These are phyloP conservation scores for Acrobasis suavella DNA, from an alignment of 2,888 invertebrate species.

Conservation along the genomic window DNA sequence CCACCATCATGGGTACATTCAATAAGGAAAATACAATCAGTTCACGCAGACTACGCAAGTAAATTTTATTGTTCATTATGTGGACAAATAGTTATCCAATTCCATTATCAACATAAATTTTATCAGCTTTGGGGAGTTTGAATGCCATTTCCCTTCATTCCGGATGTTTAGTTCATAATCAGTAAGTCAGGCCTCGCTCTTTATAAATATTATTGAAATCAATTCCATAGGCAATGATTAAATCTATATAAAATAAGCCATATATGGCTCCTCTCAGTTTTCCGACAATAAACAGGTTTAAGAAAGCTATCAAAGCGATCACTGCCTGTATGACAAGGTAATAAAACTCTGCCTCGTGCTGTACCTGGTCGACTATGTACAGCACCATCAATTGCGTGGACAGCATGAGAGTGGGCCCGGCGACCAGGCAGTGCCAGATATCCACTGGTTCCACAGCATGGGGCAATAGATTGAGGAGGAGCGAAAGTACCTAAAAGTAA, in stretches of 20 bases:
- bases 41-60: slow-evolving; percentile 26
- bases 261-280: slow-evolving; percentile 63
- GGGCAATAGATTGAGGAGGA: slow-evolving; percentile 70
- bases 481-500: slow-evolving; percentile 76
- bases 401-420: slow-evolving; percentile 70
- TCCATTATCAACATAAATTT: slow-evolving; percentile 17
- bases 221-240: slow-evolving; percentile 63
- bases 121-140: slow-evolving; percentile 22
- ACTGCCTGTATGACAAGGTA: slow-evolving; percentile 54
- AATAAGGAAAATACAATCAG: slow-evolving; percentile 35
- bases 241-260: slow-evolving; percentile 66
- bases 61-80: slow-evolving; percentile 12
- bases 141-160: slow-evolving; percentile 2
- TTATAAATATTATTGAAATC: slow-evolving; percentile 62
- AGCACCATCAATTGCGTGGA: slow-evolving; percentile 65
- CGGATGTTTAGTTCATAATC: slow-evolving; percentile 27
- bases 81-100: slow-evolving; percentile 13
- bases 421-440: slow-evolving; percentile 59
- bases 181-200: slow-evolving; percentile 63
- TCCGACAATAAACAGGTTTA: slow-evolving; percentile 46
- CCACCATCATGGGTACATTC: slow-evolving; percentile 41
- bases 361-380: slow-evolving; percentile 71
- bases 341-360: slow-evolving; percentile 67
- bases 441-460: slow-evolving; percentile 69
- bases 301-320: slow-evolving; percentile 49